Evolutionary conservation across 2,797 vertebrate species (phyloP).

Genomic region (Chromobotia macracanthus): DNA sequence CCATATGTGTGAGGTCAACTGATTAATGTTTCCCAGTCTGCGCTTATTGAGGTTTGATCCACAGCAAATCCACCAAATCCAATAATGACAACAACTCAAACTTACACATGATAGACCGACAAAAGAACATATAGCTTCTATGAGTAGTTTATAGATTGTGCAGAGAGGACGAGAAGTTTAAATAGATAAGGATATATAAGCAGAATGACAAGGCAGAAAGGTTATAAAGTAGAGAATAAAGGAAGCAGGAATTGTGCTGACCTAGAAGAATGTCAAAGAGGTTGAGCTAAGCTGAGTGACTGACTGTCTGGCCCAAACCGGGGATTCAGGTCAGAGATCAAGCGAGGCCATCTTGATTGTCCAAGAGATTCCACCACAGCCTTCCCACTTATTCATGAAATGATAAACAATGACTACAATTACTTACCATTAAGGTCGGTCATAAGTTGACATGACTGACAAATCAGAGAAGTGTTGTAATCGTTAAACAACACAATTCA

Average conservation of each 20-base stretch:
- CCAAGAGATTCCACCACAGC: not conserved
- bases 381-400: not conserved
- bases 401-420: too few relatives aligned
- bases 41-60: slow-evolving; percentile 57
- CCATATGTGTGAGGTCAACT: slow-evolving; percentile 48
- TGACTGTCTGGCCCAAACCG: slow-evolving; percentile 31
- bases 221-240: not conserved
- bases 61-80: slow-evolving; percentile 61
- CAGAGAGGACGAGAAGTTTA: not conserved
- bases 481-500: not conserved
- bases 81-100: slow-evolving; percentile 43
- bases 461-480: too few relatives aligned
- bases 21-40: slow-evolving; percentile 48
- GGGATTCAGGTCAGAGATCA: slow-evolving; percentile 18
- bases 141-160: not conserved
- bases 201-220: slow-evolving; percentile 1
- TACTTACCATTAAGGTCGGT: too few relatives aligned
- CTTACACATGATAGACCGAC: not conserved
- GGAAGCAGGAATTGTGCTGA: not conserved
- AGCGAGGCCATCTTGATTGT: not conserved
- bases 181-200: not conserved
- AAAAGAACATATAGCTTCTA: not conserved
- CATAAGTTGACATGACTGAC: too few relatives aligned
- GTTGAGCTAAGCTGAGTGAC: slow-evolving; percentile 32
- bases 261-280: slow-evolving; percentile 23